These are phyloP conservation scores for Raja brachyura DNA, from an alignment of 2,113 vertebrate genomes.

Conservation along the genomic window DNA sequence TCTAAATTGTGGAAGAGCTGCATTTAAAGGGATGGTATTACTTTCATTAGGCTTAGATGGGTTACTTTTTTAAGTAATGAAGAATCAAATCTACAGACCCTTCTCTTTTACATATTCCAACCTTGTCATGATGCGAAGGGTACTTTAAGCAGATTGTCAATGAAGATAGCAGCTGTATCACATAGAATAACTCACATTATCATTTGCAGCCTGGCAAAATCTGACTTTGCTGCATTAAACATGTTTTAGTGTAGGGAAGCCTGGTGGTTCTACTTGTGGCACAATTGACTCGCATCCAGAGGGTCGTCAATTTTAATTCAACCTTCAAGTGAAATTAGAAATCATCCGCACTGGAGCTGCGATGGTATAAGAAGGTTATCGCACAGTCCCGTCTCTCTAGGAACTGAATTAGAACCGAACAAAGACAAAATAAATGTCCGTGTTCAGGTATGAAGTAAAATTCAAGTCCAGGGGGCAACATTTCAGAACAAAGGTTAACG, in stretches of 20 bases:
- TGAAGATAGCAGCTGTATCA: conserved; percentile 37
- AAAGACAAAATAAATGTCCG: background rate
- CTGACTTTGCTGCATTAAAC: conserved; percentile 39
- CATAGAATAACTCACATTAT: conserved; percentile 38
- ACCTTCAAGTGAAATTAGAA: conserved; percentile 8
- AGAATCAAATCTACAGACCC: conserved; percentile 25
- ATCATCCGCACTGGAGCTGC: background rate
- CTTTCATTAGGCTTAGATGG: conserved; percentile 20
- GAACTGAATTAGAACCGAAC: background rate
- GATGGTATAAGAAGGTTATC: conserved; percentile 2
- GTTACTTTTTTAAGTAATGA: conserved; percentile 14
- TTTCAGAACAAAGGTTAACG: conserved; percentile 31
- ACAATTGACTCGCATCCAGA: background rate
- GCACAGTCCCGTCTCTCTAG: background rate
- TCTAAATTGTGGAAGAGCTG: conserved; percentile 9
- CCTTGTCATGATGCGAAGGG: conserved; percentile 37
- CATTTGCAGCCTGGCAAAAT: conserved; percentile 33
- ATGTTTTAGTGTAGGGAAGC: conserved; percentile 28
- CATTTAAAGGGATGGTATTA: conserved; percentile 21
- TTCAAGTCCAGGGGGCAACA: conserved; percentile 59
- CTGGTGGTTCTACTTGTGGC: background rate
- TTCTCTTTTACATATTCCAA: conserved; percentile 39
- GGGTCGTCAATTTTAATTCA: conserved; percentile 26
- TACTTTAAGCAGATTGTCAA: conserved; percentile 39
- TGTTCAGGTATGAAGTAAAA: conserved; percentile 61